Evolutionary conservation across 2,113 vertebrate genomes (phyloP), one percentile per base, ranked within the genome.

Genomic region (Ictidomys tridecemlineatus): DNA sequence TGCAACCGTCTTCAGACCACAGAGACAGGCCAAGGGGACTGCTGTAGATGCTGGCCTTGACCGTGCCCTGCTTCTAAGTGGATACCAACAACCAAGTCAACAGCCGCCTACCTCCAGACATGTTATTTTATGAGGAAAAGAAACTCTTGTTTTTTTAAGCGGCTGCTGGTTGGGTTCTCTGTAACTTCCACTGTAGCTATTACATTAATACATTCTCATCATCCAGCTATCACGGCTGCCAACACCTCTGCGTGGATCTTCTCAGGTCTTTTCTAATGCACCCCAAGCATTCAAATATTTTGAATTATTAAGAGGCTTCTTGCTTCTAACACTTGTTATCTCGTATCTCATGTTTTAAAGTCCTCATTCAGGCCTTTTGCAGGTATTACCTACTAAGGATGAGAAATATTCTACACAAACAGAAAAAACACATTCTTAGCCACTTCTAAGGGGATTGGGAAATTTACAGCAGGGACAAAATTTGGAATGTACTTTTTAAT

Each of bases 141-240:
- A 93, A 74, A 89, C 58, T 34, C 83, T 70, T 85, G 18, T 80
- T 93, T 88, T 93, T 91, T 96, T 93, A 91, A 96, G 61, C 20
- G 7, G 2, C 56, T 22, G 18, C 20, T 58, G 56, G 56, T 58
- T 89, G 91, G 30, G 14, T 51, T 86, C 77, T 96, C 63, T 85
- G 28, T 77, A 56, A 61, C 63, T 92, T 77, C 65, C 20, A 67
- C 69, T 58, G 45, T 82, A 88, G 30, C 39, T 53, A 20, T 70
- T 78, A 32, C 16, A 37, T 80, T 74, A 58, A 76, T 53, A 83
- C 2, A 32, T 48, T 74, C 30, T 6, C 30, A 58, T 58, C 26
- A 73, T 45, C 42, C 34, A 24, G 85, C 48, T 79, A 48, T 58
- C 56, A 58, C 7, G 18, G 78, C 34, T 51, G 37, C 67, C 39